Percentiles rank a stretch among this genome's conserved stretches.
These are phyloP conservation scores for Drosophila hydei DNA, from an alignment of 1,140 invertebrate species.

Conservation along the genomic window DNA sequence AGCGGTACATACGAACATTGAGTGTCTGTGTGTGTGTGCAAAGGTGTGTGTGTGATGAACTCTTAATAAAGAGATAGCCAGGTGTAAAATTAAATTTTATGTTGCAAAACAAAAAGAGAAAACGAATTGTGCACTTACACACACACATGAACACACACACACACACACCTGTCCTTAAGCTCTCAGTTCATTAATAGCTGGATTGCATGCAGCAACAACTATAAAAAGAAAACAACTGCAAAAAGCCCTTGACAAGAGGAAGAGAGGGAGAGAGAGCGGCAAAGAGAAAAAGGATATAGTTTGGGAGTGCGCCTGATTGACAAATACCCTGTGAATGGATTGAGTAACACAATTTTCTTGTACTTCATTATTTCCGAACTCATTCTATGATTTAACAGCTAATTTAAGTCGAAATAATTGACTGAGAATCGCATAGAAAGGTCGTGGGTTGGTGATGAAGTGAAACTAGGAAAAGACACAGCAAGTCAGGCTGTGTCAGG, in stretches of 20 bases:
- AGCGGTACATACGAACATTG: slow-evolving; percentile 50
- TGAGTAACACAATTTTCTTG: neutral
- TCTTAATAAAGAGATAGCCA: slow-evolving; percentile 65
- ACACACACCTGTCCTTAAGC: slow-evolving; percentile 40
- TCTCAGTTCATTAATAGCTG: slow-evolving; percentile 44
- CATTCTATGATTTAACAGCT: too few species aligned
- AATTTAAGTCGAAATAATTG: too few species aligned
- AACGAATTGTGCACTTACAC: neutral
- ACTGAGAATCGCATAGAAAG: neutral
- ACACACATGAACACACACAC: neutral
- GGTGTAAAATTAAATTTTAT: slow-evolving; percentile 75
- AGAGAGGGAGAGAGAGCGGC: neutral
- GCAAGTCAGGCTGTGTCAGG: too few species aligned
- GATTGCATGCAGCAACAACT: slow-evolving; percentile 35
- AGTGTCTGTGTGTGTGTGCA: slow-evolving; percentile 12
- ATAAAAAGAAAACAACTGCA: slow-evolving; percentile 27
- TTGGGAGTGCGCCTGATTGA: neutral
- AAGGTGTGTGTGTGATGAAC: slow-evolving; percentile 37
- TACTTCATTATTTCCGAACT: too few species aligned
- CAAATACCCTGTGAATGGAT: neutral
- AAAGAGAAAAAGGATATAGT: neutral
- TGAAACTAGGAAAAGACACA: too few species aligned
- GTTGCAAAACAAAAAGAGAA: slow-evolving; percentile 22
- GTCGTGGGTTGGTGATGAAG: too few species aligned
- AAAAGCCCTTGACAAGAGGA: slow-evolving; percentile 6